A percentile compares a stretch with the other conserved stretches of the same genome.
Conservation (phyloP, 2,888 invertebrate species). For the Perizoma flavofasciatum region DNA sequence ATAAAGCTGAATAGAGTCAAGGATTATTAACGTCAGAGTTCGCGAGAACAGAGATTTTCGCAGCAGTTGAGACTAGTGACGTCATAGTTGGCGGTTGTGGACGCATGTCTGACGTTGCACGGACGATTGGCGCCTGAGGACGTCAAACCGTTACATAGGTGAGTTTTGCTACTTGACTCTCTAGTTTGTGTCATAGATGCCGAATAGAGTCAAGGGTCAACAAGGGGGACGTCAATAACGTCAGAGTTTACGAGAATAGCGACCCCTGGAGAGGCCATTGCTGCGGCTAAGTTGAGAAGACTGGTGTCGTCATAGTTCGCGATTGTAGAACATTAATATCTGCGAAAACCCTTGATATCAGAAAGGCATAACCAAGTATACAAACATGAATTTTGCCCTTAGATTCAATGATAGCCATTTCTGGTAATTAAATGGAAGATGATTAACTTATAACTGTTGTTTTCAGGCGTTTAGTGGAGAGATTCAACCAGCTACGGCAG, state of each 20-base stretch:
- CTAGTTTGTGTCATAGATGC: slow-evolving; percentile 52
- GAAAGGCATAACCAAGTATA: too few species aligned
- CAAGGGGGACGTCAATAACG: slow-evolving; percentile 94
- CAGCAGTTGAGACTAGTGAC: slow-evolving; percentile 86
- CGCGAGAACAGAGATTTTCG: slow-evolving; percentile 83
- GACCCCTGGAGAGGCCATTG: slow-evolving; percentile 25
- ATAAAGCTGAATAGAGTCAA: slow-evolving; percentile 66
- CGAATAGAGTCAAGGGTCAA: slow-evolving; percentile 86
- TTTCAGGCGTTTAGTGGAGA: slow-evolving; percentile 90
- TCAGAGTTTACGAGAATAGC: slow-evolving; percentile 90
- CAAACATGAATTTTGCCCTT: too few species aligned
- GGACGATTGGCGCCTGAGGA: slow-evolving; percentile 90
- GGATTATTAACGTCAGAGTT: slow-evolving; percentile 95
- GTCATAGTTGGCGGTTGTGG: slow-evolving; percentile 91
- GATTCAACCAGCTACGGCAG: slow-evolving; percentile 93
- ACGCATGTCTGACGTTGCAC: slow-evolving; percentile 66
- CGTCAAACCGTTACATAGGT: slow-evolving; percentile 94
- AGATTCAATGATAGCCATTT: too few species aligned
- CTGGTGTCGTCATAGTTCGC: slow-evolving; percentile 91
- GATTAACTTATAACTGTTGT: background rate
- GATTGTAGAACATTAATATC: slow-evolving; percentile 84
- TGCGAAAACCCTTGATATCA: too few species aligned
- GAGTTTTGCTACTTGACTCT: slow-evolving; percentile 1
- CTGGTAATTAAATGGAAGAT: too few species aligned
- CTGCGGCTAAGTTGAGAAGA: slow-evolving; percentile 70